Evolutionary conservation across 2,797 vertebrate genomes (phyloP), one percentile per base, ranked within the genome.

Genomic region (Parambassis ranga): DNA sequence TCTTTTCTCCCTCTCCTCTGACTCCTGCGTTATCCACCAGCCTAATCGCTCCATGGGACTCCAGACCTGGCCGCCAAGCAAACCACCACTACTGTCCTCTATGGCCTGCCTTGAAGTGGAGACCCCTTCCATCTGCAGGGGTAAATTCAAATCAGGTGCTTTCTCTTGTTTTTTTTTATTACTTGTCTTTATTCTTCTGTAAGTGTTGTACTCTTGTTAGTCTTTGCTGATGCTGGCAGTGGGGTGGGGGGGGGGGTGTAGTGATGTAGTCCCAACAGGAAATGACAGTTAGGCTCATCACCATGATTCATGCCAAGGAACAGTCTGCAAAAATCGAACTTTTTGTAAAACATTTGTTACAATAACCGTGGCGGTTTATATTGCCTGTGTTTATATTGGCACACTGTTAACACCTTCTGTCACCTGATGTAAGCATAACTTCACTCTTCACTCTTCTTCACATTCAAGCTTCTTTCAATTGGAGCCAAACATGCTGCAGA

Each of bases 31-130:
- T 71, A 81, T 79, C 64, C 57, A 30, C 76, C 58, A 78, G 76
- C 73, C 80, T 79, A 70, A 61, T 82, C 80, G 50, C 76, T 89
- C 82, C 85, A 93, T 93, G 92, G 92, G 89, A 92, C 84, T 90
- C 79, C 90, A 84, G 91, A 89, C 71, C 76, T 87, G 84, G 86
- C 77, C 70, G 28, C 87, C 87, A 68, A 81, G 74, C 70, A 44
- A 77, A 83, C 73, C 39, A 31, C 49, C 72, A 49, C 81, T 86
- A 49, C 81, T 86, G 65, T 77, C 77, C 70, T 81, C 89, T 43
- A 93, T 93, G 90, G 91, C 91, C 84, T 93, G 91, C 77, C 88
- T 92, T 41, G 89, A 91, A 48, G 90, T 91, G 84, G 90, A 93
- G 86, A 82, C 85, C 79, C 87, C 89, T 30, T 86, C 87, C 68